Conservation (phyloP, 2,888 invertebrate species). For the Germaria angustata region DNA sequence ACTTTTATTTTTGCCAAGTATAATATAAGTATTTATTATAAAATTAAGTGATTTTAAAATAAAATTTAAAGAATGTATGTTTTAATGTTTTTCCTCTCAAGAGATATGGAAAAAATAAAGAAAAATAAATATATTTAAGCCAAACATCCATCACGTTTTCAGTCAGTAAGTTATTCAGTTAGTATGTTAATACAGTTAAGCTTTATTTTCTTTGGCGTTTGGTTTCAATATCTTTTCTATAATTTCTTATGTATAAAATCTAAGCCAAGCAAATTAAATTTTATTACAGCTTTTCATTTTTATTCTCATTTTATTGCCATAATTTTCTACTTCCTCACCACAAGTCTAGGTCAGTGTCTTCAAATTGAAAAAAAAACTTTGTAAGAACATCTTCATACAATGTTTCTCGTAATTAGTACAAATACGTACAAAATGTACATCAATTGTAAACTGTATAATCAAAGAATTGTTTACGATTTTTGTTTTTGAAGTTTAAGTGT, state of each 20-base stretch:
- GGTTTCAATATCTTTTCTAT: not conserved
- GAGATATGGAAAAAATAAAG: no score
- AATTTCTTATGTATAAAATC: slow-evolving; percentile 31
- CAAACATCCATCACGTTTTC: slow-evolving; percentile 29
- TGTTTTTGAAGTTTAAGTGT: slow-evolving; percentile 69
- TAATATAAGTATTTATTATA: slow-evolving; percentile 13
- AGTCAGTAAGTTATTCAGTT: slow-evolving; percentile 52
- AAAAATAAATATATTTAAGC: not conserved
- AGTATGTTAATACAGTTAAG: slow-evolving; percentile 56
- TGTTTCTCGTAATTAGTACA: slow-evolving; percentile 52
- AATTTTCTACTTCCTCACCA: slow-evolving; percentile 62
- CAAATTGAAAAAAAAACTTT: slow-evolving; percentile 19
- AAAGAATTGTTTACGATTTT: slow-evolving; percentile 43
- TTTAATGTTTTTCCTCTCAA: no score
- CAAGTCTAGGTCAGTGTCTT: slow-evolving; percentile 68
- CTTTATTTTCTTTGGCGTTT: slow-evolving; percentile 27
- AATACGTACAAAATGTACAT: slow-evolving; percentile 11
- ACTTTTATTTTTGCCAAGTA: not conserved
- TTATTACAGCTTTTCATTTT: slow-evolving; percentile 34
- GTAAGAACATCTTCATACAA: slow-evolving; percentile 4
- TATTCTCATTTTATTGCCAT: slow-evolving; percentile 23
- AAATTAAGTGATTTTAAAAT: not conserved
- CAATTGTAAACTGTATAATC: slow-evolving; percentile 45
- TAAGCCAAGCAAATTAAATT: slow-evolving; percentile 52
- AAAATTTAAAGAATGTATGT: not conserved